Evolutionary conservation across 2,888 invertebrate genomes (phyloP), one percentile per base, ranked within the genome.

Genomic region (Leptarthrus brevirostris): DNA sequence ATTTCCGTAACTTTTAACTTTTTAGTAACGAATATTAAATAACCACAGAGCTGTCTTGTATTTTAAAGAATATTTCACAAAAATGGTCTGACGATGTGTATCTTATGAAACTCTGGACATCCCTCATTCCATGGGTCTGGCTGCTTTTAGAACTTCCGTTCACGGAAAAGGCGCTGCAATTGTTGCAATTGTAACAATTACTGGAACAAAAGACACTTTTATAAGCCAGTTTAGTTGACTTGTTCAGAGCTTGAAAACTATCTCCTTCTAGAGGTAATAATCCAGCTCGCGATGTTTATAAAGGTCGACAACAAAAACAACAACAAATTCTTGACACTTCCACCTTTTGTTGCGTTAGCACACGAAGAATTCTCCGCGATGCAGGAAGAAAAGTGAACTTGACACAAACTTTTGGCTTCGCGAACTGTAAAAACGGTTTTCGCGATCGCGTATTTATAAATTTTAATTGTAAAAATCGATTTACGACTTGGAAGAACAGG

Each of bases 61-160:
- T 40, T 40, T 8, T 12, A n/a, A n/a, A 8, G 12, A 40, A 12
- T 40, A 8, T 40, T 56, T 72, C 72, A 88, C 91, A 90, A 84
- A 91, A 92, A 83, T 92, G 92, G 80, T 92, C 91, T 79, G 92
- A 92, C 78, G 91, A 91, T 77, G 92, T 92, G 86, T 92, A 91
- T 82, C 92, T 87, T 86, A 92, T 92, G 82, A 91, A 91, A 61
- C 72, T 76, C 74, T 76, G 76, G 5, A 77, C 69, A 58, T 76
- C 75, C 74, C 77, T 76, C 76, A 75, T 76, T 52, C 74, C 75
- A 75, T 73, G 72, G 24, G 69, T 73, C 58, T 73, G n/a, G 34
- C 18, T 52, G n/a, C 69, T 49, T 30, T 10, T 22, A 22, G 44
- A 24, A 14, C 30, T 69, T 22, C 52, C 69, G 34, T 16, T 24